Conservation (phyloP, 2,888 invertebrate species). For the Nomada goodeniana region DNA sequence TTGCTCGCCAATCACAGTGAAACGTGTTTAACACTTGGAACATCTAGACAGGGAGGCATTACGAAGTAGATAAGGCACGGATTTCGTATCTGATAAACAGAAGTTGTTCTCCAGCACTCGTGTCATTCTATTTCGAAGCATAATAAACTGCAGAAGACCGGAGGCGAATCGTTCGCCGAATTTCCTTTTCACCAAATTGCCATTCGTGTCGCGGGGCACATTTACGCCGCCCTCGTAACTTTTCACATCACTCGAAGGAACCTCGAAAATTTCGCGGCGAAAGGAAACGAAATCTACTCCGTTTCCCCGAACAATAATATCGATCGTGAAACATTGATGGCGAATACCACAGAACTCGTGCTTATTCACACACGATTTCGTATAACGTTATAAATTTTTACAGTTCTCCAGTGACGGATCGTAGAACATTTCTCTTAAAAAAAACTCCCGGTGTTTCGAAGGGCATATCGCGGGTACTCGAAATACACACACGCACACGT, state of each 20-base stretch:
- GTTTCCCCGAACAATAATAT: constrained; percentile 4
- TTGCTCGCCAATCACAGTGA: background rate
- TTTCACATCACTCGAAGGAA: constrained; percentile 7
- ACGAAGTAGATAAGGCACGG: constrained; percentile 69
- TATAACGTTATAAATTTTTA: background rate
- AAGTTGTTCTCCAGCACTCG: constrained; percentile 12
- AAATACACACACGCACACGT: too few relatives aligned
- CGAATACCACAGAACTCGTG: background rate
- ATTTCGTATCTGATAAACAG: constrained; percentile 58
- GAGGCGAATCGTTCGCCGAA: background rate
- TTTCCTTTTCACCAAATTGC: background rate
- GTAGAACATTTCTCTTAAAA: constrained; percentile 31
- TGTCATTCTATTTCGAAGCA: constrained; percentile 22
- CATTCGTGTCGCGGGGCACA: constrained; percentile 1
- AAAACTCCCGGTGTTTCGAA: constrained; percentile 1
- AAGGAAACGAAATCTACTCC: background rate
- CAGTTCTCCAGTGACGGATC: background rate
- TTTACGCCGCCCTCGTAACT: constrained; percentile 29
- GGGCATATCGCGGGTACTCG: too few relatives aligned
- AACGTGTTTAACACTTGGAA: constrained; percentile 47
- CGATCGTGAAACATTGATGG: background rate
- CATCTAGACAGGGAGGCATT: constrained; percentile 50
- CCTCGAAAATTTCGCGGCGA: constrained; percentile 5
- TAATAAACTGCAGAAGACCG: constrained; percentile 26
- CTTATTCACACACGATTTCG: background rate